Evolutionary conservation across 2,888 invertebrate species (phyloP), one percentile per base, ranked within the genome.

Genomic region (Antheraea yamamai): DNA sequence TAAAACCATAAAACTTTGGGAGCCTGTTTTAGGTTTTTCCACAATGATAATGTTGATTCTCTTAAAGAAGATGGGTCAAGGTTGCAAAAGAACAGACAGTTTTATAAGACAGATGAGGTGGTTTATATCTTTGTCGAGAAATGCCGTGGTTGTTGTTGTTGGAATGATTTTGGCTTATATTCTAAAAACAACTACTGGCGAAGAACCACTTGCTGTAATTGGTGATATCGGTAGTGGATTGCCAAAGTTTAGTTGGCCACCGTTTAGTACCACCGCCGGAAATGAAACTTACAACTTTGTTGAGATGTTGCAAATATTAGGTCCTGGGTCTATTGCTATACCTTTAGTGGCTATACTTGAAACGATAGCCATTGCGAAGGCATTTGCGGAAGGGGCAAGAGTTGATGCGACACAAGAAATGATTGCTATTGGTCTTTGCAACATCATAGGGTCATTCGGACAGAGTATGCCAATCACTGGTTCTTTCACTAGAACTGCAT

Each of bases 401-500:
- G 94, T 99, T 66, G 97, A 98, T 87, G 97, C 98, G 0, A 98
- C 97, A 39, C 99, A 99, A 93, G 99, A 99, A 92, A 96, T 99
- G 96, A 95, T 98, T 75, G 98, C 98, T 0, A 92, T 99, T 68
- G 98, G 98, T n/a, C 82, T 97, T 1, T 97, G 97, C 82, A 99
- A 98, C 87, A 93, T 98, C 26, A 86, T 97, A 75, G 97, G 98
- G 71, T 97, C 98, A 39, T 98, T 98, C 88, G 96, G 97, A 8
- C 96, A 96, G 51, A 97, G 98, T 26, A 98, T 99, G 96, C 98
- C 99, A 0, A 96, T 97, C 0, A 97, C 98, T 30, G 98, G 97
- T 74, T 97, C 98, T 3, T 98, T 98, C 89, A 97, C 97, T 0
- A 95, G 98, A 83, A 97, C 98, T 23, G 98, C 98, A 8, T 96